Evolutionary conservation across 2,888 invertebrate genomes (phyloP).

Genomic region (Octodonta nipae): DNA sequence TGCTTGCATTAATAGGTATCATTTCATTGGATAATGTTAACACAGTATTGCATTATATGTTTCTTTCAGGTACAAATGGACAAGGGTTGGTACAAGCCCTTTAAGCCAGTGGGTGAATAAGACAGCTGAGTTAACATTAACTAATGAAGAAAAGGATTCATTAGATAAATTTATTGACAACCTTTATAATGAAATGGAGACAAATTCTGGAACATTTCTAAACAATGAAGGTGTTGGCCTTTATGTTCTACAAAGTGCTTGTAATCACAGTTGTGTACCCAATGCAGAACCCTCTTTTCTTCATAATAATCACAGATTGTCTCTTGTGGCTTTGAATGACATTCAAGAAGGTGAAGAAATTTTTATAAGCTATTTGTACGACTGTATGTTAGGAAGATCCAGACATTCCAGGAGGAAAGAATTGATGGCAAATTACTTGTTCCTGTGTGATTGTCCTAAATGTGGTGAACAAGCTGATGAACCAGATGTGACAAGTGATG

Average conservation of each 20-base stretch:
- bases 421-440: conserved; percentile 65
- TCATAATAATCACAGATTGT: conserved; percentile 60
- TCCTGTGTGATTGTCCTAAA: conserved; percentile 67
- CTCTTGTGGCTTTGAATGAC: conserved; percentile 54
- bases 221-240: conserved; percentile 88
- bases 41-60: neutral
- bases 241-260: conserved; percentile 71
- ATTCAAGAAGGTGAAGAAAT: conserved; percentile 78
- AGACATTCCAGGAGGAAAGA: conserved; percentile 78
- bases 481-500: conserved; percentile 73
- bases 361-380: conserved; percentile 78
- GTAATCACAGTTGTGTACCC: conserved; percentile 85
- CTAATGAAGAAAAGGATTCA: conserved; percentile 51
- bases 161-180: conserved; percentile 63
- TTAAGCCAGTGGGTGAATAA: conserved; percentile 77
- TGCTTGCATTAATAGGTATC: conserved; percentile 39
- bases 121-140: conserved; percentile 52
- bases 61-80: conserved; percentile 64
- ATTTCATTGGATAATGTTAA: neutral
- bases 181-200: conserved; percentile 69
- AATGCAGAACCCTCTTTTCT: conserved; percentile 79
- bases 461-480: conserved; percentile 64
- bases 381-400: conserved; percentile 65
- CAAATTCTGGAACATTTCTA: conserved; percentile 64
- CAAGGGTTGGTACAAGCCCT: conserved; percentile 91